Evolutionary conservation across 2,888 invertebrate species (phyloP).

Genomic region (Chorisops tibialis): DNA sequence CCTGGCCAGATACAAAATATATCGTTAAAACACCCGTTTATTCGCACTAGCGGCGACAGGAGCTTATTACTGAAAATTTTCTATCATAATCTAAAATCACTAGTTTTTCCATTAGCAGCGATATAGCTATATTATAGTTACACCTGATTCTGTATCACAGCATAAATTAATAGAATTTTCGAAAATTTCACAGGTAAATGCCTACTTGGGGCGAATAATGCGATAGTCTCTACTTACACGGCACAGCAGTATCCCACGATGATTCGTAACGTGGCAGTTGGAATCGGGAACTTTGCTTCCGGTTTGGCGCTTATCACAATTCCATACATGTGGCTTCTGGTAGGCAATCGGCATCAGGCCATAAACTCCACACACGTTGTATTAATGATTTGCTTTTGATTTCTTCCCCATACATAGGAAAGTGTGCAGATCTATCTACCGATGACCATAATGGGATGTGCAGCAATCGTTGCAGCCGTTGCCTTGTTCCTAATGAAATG

Average conservation of each 20-base stretch:
- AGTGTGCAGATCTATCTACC: slow-evolving; percentile 53
- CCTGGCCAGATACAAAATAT: neutral
- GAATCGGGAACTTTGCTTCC: slow-evolving; percentile 71
- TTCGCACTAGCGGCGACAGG: no score
- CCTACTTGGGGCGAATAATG: slow-evolving; percentile 72
- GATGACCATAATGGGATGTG: slow-evolving; percentile 55
- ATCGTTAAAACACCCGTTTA: no score
- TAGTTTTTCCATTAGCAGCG: no score
- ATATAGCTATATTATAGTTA: no score
- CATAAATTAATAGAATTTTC: slow-evolving; percentile 21
- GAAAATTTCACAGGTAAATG: slow-evolving; percentile 59
- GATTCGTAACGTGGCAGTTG: slow-evolving; percentile 67
- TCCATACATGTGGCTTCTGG: slow-evolving; percentile 75
- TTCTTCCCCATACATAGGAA: slow-evolving; percentile 51
- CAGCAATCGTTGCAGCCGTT: slow-evolving; percentile 55
- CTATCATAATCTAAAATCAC: neutral
- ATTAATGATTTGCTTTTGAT: slow-evolving; percentile 20
- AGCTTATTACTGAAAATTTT: neutral
- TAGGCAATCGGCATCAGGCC: slow-evolving; percentile 49
- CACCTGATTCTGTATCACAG: no score
- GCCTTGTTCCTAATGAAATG: slow-evolving; percentile 55
- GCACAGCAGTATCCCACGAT: slow-evolving; percentile 70
- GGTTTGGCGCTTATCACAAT: slow-evolving; percentile 74
- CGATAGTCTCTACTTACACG: slow-evolving; percentile 71
- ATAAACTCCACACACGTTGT: slow-evolving; percentile 3